phyloP scores from a whole-genome alignment of 2,888 invertebrate genomes.

The Hedya salicella region DNA sequence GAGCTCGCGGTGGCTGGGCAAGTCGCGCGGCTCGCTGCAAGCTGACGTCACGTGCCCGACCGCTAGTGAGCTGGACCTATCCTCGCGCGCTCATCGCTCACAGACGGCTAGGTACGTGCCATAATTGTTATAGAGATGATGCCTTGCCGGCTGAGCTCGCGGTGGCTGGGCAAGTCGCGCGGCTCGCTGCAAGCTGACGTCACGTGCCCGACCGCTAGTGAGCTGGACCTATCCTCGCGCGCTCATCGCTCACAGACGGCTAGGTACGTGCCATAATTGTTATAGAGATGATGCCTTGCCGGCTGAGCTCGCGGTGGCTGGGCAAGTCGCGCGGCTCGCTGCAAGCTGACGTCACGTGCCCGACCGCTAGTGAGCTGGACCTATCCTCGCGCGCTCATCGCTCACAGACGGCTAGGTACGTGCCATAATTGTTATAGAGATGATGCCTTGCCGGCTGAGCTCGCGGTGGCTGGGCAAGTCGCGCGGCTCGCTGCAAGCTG shows the following conservation, averaged over 20 bases:
- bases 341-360: too few species aligned
- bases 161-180: slow-evolving; percentile 84
- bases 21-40: slow-evolving; percentile 82
- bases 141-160: slow-evolving; percentile 88
- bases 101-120: slow-evolving; percentile 83
- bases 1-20: slow-evolving; percentile 87
- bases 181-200: slow-evolving; percentile 84
- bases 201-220: slow-evolving; percentile 88
- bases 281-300: too few species aligned
- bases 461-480: too few species aligned
- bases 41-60: slow-evolving; percentile 86
- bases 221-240: slow-evolving; percentile 91
- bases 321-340: too few species aligned
- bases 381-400: too few species aligned
- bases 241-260: slow-evolving; percentile 87
- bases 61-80: slow-evolving; percentile 91
- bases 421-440: too few species aligned
- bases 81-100: slow-evolving; percentile 88
- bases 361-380: too few species aligned
- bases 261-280: slow-evolving; percentile 61
- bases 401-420: too few species aligned
- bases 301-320: too few species aligned
- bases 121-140: background rate
- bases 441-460: too few species aligned
- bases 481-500: too few species aligned